Evolutionary conservation across 1,140 invertebrate species (phyloP), one percentile per base, ranked within the genome.

Genomic region (Drosophila funebris): DNA sequence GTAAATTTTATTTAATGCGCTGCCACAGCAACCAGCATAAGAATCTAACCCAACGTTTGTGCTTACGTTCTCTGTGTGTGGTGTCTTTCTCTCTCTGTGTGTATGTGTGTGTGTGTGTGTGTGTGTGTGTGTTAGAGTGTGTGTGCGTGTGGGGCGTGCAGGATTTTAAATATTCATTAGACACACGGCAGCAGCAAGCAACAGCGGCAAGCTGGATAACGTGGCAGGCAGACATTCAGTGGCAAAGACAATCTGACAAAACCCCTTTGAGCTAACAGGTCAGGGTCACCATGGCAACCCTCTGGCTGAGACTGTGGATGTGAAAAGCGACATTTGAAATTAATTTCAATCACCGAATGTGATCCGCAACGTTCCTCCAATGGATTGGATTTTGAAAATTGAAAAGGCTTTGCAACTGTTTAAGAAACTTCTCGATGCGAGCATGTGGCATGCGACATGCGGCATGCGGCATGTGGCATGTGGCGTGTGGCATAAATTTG

Each of bases 121-220:
- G 13, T 31, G 7, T 53, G 52, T 56, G 43, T 39, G 52, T 64
- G 33, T 58, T n/a, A n/a, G n/a, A n/a, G 16, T 39, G 64, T 71
- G 13, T 41, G 16, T 71, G 43, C 37, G 31, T 20, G 52, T 53
- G 52, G 64, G 69, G 69, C 73, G 81, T 85, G 76, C 74, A 64
- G 68, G 72, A 72, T 61, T 83, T 87, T 83, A 88, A 88, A 88
- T 88, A 88, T 88, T 88, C 83, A 88, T 88, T 82, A 83, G 79
- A 63, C 46, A 61, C 14, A 43, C 46, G 56, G 44, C 60, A 67
- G 50, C 63, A 33, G 18, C 44, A 46, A n/a, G n/a, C n/a, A n/a
- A n/a, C n/a, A n/a, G n/a, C n/a, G n/a, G n/a, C n/a, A n/a, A n/a
- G 57, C 58, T 68, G 66, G 54, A 37, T 50, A 57, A 44, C 44